Percentiles rank a stretch among this genome's conserved stretches.
These are phyloP conservation scores for Exephanes ischioxanthus DNA, from an alignment of 2,888 invertebrate species.

Conservation along the genomic window DNA sequence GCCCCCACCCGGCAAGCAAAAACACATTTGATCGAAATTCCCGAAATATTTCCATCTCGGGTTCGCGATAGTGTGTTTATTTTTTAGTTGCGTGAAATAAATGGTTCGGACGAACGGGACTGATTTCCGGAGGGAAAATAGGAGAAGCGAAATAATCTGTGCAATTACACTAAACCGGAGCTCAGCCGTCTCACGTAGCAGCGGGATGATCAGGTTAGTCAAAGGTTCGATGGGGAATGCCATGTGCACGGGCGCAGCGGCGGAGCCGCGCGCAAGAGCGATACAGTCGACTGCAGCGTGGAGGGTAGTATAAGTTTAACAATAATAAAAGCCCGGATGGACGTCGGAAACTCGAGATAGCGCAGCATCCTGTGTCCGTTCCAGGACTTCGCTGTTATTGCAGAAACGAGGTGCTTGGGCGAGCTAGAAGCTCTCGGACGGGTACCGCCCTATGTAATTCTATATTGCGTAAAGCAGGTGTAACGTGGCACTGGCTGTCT, in stretches of 20 bases:
- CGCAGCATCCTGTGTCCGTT: neutral
- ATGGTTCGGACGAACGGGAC: no score
- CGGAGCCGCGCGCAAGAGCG: neutral
- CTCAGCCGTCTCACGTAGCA: no score
- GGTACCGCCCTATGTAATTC: conserved; percentile 35
- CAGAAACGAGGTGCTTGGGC: conserved; percentile 30
- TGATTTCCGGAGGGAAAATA: no score
- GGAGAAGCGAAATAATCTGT: no score
- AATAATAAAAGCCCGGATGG: conserved; percentile 27
- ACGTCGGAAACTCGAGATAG: conserved; percentile 43
- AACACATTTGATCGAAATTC: neutral
- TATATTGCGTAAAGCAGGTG: conserved; percentile 45
- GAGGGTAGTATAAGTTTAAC: conserved; percentile 23
- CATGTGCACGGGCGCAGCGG: neutral
- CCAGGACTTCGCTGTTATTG: conserved; percentile 15
- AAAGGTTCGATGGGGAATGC: neutral
- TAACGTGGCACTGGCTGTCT: conserved; percentile 20
- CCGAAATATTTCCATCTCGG: conserved; percentile 7
- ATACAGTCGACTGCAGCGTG: conserved; percentile 11
- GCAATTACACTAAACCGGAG: no score
- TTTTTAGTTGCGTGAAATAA: no score
- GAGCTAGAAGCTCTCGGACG: conserved; percentile 19
- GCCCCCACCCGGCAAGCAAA: neutral
- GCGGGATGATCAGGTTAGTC: neutral
- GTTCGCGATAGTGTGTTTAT: neutral